Evolutionary conservation across 2,888 invertebrate genomes (phyloP).

Genomic region (Ditula angustiorana): DNA sequence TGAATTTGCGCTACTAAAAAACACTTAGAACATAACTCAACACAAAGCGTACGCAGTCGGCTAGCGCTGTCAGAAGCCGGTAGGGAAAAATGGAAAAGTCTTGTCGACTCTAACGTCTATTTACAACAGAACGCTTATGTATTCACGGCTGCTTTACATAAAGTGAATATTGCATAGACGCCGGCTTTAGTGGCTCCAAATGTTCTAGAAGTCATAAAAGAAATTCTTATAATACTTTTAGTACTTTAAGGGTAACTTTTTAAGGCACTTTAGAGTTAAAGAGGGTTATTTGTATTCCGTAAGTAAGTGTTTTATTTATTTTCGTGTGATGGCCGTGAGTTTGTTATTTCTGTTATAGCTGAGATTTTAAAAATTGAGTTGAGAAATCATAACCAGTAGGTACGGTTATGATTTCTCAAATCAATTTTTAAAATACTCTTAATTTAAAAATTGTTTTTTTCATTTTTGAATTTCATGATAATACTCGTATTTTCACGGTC

Average conservation of each 20-base stretch:
- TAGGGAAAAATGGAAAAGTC: slow-evolving; percentile 72
- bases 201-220: slow-evolving; percentile 39
- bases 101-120: slow-evolving; percentile 53
- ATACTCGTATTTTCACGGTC: too few relatives aligned
- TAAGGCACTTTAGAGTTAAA: slow-evolving; percentile 27
- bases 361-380: not conserved
- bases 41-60: slow-evolving; percentile 22
- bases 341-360: not conserved
- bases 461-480: too few relatives aligned
- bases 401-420: too few relatives aligned
- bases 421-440: not conserved
- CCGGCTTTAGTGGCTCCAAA: slow-evolving; percentile 23
- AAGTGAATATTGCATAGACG: slow-evolving; percentile 37
- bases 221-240: slow-evolving; percentile 27
- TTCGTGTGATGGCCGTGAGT: not conserved
- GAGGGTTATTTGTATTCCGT: slow-evolving; percentile 34
- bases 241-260: slow-evolving; percentile 35
- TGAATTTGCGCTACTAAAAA: slow-evolving; percentile 10
- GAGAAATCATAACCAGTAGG: too few relatives aligned
- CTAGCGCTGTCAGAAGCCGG: slow-evolving; percentile 47
- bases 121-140: slow-evolving; percentile 42
- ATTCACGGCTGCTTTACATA: slow-evolving; percentile 32
- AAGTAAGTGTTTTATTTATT: slow-evolving; percentile 24
- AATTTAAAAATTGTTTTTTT: too few relatives aligned
- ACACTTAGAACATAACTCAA: slow-evolving; percentile 24